A percentile compares a stretch with the other conserved stretches of the same genome.
Evolutionary conservation across 1,140 invertebrate genomes (phyloP).

Genomic region (Brachionus sp.): DNA sequence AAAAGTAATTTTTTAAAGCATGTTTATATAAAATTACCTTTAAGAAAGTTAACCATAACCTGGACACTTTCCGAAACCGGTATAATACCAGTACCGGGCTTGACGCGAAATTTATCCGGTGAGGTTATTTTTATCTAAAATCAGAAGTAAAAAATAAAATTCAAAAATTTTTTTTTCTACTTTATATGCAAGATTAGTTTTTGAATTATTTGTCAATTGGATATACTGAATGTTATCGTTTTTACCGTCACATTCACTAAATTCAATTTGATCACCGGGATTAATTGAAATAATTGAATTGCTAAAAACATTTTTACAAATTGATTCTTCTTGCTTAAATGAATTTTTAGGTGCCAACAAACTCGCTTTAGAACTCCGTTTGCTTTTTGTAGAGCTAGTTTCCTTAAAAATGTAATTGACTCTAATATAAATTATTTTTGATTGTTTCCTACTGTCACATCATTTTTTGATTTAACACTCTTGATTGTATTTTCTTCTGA

Average conservation of each 20-base stretch:
- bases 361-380: background rate
- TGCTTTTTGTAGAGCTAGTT: background rate
- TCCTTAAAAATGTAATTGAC: background rate
- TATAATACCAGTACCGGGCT: constrained; percentile 29
- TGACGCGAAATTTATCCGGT: constrained; percentile 43
- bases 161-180: background rate
- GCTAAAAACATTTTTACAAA: background rate
- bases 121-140: constrained; percentile 44
- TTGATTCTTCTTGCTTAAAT: background rate
- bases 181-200: constrained; percentile 30
- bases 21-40: background rate
- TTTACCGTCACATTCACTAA: constrained; percentile 15
- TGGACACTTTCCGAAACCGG: background rate
- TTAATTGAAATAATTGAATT: background rate
- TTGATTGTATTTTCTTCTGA: background rate
- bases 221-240: background rate
- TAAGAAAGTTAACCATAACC: constrained; percentile 40
- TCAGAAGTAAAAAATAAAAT: background rate
- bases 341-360: background rate
- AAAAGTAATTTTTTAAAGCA: background rate
- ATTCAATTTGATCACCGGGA: background rate
- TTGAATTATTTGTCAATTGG: constrained; percentile 12
- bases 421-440: background rate
- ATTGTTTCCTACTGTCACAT: background rate
- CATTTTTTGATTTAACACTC: background rate